Evolutionary conservation across 2,888 invertebrate species (phyloP), one percentile per base, ranked within the genome.

Genomic region (Parthenolecanium corni): DNA sequence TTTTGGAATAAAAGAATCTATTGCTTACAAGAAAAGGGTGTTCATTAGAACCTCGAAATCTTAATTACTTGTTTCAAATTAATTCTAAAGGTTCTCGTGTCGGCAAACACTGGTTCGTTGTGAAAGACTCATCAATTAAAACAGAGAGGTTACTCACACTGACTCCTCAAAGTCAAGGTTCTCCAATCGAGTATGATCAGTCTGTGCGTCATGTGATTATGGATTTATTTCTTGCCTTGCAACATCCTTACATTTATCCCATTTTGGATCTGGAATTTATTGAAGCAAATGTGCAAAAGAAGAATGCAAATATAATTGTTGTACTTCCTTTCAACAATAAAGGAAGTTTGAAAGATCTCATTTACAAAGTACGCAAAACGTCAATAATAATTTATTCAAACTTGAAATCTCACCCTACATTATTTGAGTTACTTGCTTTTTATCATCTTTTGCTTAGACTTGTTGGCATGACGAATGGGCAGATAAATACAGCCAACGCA

Each of bases 231-330:
- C 80, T 88, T 58, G 85, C 86, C 11, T 78, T 91, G 46, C 91
- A 93, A 73, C 93, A 94, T 75, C 93, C 94, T 0, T 93, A 92
- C 73, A 87, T 94, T 67, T 90, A 88, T 75, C 93, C 93, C 0
- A 84, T 92, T 24, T 76, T 91, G 69, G 90, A 92, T 71, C 77
- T 93, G 67, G 90, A 90, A 70, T 84, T 92, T 71, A 71, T 74
- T 46, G 75, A 76, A 64, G 65, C 66, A 1, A 65, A 67, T 9
- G 66, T 67, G n/a, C 73, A 76, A 64, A 72, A 76, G 44, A 69
- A 70, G 25, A 74, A 77, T 49, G 72, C 74, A 46, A 81, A 80
- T 73, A 86, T 82, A 25, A 80, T 90, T 64, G 78, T 88, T 24
- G 84, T 93, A 3, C 82, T 87, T 69, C 92, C 92, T 0, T 84